Percentiles rank a stretch among this genome's conserved stretches.
Conservation (phyloP, 2,113 vertebrate species). For the Asarcornis scutulata region DNA sequence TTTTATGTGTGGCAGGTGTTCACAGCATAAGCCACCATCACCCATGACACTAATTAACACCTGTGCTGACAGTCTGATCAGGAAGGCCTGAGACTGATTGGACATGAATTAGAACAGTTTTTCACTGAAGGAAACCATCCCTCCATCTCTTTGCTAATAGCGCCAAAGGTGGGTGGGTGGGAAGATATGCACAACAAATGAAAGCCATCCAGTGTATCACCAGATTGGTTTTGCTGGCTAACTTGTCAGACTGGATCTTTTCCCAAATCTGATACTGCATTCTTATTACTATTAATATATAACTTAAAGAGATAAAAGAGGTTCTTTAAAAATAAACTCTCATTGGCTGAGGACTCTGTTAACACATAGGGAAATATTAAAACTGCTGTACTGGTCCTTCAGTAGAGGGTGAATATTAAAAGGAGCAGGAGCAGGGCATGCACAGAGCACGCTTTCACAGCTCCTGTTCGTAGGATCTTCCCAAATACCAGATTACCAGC, state of each 20-base stretch:
- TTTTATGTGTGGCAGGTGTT: slow-evolving; percentile 34
- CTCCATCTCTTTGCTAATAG: neutral
- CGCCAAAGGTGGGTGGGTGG: neutral
- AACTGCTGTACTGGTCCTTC: neutral
- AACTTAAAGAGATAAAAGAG: neutral
- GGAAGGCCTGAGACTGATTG: neutral
- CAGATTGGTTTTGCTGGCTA: neutral
- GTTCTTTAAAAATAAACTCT: neutral
- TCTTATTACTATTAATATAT: neutral
- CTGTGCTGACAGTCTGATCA: neutral
- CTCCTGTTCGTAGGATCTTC: neutral
- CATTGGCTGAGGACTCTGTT: neutral
- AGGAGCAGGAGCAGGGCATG: neutral
- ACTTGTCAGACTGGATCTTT: neutral
- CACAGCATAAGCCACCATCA: neutral
- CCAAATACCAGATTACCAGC: neutral
- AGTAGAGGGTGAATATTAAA: neutral
- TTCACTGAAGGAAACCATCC: neutral
- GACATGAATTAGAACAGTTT: neutral
- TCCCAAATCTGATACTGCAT: neutral
- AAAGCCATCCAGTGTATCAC: neutral
- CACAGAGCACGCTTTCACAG: neutral
- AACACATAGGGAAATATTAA: neutral
- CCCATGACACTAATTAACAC: slow-evolving; percentile 39
- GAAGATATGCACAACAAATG: neutral